phyloP scores from a whole-genome alignment of 2,797 vertebrate genomes.

The Xiphorhynchus erythropygius region DNA sequence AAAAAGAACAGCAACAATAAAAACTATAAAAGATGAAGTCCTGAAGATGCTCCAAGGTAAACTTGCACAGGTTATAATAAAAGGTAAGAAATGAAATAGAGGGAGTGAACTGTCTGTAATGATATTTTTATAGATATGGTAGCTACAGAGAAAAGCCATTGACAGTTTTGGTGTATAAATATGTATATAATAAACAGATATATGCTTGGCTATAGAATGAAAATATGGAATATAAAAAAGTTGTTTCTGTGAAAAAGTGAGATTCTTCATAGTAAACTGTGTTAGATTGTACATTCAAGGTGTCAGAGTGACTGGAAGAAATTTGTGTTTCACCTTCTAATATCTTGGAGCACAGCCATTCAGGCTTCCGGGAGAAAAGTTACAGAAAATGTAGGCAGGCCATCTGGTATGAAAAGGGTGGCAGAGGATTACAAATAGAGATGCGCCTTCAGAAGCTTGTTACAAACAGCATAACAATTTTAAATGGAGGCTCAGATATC shows the following conservation, averaged over 20 bases:
- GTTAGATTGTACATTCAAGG: not conserved
- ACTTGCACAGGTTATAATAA: not conserved
- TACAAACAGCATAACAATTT: not conserved
- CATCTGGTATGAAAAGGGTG: not conserved
- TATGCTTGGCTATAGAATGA: not conserved
- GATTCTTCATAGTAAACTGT: not conserved
- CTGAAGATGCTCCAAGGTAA: not conserved
- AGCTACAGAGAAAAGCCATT: not conserved
- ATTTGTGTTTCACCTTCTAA: not conserved
- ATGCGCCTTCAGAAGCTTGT: not conserved
- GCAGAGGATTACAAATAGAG: not conserved
- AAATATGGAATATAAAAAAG: not conserved
- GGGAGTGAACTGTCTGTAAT: not conserved
- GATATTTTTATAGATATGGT: not conserved
- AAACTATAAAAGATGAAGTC: not conserved
- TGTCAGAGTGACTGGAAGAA: not conserved
- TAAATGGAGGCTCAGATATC: not conserved
- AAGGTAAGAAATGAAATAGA: not conserved
- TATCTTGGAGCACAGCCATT: not conserved
- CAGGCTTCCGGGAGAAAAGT: not conserved
- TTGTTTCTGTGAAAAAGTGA: not conserved
- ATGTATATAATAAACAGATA: not conserved
- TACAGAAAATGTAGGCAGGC: not conserved
- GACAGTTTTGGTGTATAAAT: not conserved
- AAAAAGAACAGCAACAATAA: not conserved